Conservation (phyloP, 2,888 invertebrate genomes). For the Siphlonurus alternatus region DNA sequence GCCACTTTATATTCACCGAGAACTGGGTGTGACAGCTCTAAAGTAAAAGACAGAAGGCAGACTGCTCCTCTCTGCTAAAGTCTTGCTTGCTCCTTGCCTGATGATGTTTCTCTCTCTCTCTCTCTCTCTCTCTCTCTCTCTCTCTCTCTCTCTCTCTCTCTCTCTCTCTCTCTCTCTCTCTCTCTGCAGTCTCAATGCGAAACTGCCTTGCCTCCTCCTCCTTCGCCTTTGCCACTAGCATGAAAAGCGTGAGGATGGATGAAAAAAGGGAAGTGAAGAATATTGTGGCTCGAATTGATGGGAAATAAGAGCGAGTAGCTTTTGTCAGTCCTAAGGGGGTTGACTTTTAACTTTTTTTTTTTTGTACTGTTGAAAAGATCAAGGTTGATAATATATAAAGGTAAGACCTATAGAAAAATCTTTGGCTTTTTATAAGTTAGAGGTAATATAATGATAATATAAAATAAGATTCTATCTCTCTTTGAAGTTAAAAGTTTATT, state of each 20-base stretch:
- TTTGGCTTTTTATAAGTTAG: no score
- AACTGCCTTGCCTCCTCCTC: no score
- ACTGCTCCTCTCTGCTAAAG: no score
- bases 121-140: neutral
- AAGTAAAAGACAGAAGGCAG: neutral
- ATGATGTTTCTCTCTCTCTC: neutral
- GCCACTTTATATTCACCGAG: no score
- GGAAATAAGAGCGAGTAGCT: neutral
- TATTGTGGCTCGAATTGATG: neutral
- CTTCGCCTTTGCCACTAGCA: conserved; percentile 10
- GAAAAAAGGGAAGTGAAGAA: conserved; percentile 7
- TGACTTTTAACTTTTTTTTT: neutral
- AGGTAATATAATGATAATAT: no score
- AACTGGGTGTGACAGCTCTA: neutral
- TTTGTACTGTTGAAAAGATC: neutral
- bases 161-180: neutral
- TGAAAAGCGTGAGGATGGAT: conserved; percentile 21
- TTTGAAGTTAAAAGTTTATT: no score
- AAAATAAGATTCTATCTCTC: no score
- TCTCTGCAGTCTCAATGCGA: neutral
- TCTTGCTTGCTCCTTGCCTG: neutral
- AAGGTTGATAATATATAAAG: neutral
- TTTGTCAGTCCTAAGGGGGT: neutral
- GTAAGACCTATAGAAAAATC: no score
- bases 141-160: neutral